These are phyloP conservation scores for Dione juno DNA, from an alignment of 2,888 invertebrate species.

Conservation along the genomic window DNA sequence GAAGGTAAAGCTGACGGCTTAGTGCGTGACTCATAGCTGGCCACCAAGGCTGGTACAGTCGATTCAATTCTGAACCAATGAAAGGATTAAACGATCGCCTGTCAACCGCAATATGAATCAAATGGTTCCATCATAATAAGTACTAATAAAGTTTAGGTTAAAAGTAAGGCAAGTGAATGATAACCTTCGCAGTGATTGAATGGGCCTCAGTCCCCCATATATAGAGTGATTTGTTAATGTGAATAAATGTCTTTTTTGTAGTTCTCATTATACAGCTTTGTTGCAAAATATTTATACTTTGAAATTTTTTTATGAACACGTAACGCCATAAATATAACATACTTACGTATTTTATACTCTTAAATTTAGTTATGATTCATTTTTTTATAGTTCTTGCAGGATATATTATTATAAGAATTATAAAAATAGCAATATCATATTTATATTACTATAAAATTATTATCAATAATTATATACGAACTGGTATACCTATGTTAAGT, in stretches of 20 bases:
- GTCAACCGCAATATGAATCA: conserved; percentile 71
- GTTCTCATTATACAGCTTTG: neutral
- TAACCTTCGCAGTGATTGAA: conserved; percentile 41
- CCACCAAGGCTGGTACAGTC: conserved; percentile 62
- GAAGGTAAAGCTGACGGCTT: conserved; percentile 47
- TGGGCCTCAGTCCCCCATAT: conserved; percentile 24
- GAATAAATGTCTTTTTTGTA: conserved; percentile 2
- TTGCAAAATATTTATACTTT: neutral
- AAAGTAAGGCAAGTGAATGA: conserved; percentile 38
- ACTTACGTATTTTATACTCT: too few species aligned
- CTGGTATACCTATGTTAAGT: neutral
- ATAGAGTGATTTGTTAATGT: conserved; percentile 23
- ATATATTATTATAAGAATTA: too few species aligned
- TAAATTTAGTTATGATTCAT: too few species aligned
- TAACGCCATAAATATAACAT: too few species aligned
- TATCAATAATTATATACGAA: too few species aligned
- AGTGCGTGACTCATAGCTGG: conserved; percentile 51
- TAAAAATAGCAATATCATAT: too few species aligned
- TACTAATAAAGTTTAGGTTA: conserved; percentile 43
- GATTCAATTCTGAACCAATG: conserved; percentile 61
- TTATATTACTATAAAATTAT: too few species aligned
- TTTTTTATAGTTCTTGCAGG: too few species aligned
- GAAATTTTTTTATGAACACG: neutral
- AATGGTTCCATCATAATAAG: conserved; percentile 64
- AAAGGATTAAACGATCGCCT: conserved; percentile 68